phyloP scores from a whole-genome alignment of 2,113 vertebrate genomes.

The Callaeas wilsoni region DNA sequence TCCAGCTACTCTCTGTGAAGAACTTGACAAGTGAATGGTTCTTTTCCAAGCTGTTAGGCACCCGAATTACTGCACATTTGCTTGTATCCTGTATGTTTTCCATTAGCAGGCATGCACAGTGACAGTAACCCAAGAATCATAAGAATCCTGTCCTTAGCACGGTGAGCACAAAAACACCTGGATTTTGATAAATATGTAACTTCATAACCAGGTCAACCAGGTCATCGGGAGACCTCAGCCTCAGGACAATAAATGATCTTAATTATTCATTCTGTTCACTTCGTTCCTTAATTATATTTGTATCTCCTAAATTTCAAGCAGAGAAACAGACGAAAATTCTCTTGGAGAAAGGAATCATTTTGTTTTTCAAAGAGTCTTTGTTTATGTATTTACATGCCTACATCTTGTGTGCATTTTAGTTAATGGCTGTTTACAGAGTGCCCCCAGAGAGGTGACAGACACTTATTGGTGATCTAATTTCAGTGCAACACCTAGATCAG shows the following conservation, averaged over 20 bases:
- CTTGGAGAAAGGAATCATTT: not conserved
- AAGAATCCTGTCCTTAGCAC: not conserved
- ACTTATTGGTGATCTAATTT: not conserved
- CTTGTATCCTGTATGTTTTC: not conserved
- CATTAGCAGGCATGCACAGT: not conserved
- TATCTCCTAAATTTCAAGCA: not conserved
- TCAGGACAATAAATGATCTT: not conserved
- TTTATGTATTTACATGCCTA: not conserved
- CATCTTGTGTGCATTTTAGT: not conserved
- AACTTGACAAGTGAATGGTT: not conserved
- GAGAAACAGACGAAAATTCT: not conserved
- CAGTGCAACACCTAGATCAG: not conserved
- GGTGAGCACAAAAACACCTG: not conserved
- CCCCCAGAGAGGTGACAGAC: not conserved
- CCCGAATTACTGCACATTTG: not conserved
- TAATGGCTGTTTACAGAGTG: not conserved
- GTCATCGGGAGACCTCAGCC: not conserved
- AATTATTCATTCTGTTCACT: not conserved
- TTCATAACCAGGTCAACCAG: not conserved
- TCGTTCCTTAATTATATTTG: not conserved
- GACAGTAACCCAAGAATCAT: not conserved
- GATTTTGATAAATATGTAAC: not conserved
- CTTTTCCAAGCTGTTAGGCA: slow-evolving; percentile 33
- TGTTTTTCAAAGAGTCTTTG: not conserved
- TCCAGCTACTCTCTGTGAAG: not conserved